A percentile compares a stretch with the other conserved stretches of the same genome.
phyloP scores from a whole-genome alignment of 2,113 vertebrate genomes.

The Formicarius rufipectus region DNA sequence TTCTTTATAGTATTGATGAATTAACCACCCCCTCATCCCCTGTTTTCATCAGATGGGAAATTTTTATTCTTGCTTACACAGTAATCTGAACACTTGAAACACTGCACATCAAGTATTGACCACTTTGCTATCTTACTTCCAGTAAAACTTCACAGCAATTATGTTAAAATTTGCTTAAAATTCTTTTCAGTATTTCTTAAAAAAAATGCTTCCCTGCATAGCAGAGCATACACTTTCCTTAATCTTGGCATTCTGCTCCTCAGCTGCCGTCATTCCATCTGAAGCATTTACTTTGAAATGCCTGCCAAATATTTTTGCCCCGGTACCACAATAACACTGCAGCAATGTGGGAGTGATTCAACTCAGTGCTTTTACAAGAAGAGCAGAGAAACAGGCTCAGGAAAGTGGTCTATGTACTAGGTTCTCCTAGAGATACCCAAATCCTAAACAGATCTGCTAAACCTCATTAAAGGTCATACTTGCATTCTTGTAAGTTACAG shows the following conservation, averaged over 20 bases:
- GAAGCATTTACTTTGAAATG: conserved; percentile 77
- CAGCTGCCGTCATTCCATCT: conserved; percentile 68
- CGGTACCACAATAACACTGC: conserved; percentile 71
- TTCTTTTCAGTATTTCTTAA: conserved; percentile 49
- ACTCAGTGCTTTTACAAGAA: neutral
- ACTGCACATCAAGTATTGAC: neutral
- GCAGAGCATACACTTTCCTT: conserved; percentile 63
- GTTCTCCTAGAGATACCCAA: neutral
- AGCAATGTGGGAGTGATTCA: conserved; percentile 69
- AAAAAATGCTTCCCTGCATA: conserved; percentile 37
- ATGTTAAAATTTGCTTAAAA: conserved; percentile 18
- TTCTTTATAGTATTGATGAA: conserved; percentile 50
- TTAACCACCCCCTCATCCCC: neutral
- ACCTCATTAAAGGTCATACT: neutral
- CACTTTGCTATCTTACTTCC: neutral
- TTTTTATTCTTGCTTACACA: conserved; percentile 10
- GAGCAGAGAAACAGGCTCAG: neutral
- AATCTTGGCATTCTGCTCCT: conserved; percentile 67
- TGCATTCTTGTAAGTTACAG: neutral
- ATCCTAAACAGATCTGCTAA: neutral
- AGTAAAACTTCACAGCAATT: neutral
- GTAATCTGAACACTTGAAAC: neutral
- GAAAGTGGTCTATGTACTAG: neutral
- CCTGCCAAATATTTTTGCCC: conserved; percentile 79
- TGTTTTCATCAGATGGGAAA: neutral